Percentiles rank a stretch among this genome's conserved stretches.
phyloP scores from a whole-genome alignment of 1,140 invertebrate species.

The Neodiprion pinetum region DNA sequence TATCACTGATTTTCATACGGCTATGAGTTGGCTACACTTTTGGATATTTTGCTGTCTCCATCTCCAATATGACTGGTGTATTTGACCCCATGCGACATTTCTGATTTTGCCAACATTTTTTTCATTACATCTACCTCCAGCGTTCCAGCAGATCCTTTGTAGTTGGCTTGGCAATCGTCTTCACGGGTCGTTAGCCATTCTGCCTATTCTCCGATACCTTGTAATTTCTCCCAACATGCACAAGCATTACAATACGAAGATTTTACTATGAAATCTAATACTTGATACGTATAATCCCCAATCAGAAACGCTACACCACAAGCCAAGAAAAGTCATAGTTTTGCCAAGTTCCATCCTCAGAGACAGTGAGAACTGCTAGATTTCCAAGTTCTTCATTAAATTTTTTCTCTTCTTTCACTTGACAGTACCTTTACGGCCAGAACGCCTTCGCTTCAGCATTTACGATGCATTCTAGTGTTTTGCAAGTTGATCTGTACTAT shows the following conservation, averaged over 20 bases:
- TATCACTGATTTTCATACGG: constrained; percentile 17
- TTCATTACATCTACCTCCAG: constrained; percentile 17
- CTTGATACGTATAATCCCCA: background rate
- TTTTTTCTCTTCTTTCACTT: too few species aligned
- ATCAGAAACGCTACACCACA: background rate
- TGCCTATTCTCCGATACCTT: background rate
- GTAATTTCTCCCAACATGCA: background rate
- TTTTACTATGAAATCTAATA: background rate
- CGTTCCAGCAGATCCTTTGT: constrained; percentile 18
- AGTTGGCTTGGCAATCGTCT: background rate
- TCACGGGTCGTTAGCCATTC: constrained; percentile 12
- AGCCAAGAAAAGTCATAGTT: too few species aligned
- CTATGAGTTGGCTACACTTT: constrained; percentile 19
- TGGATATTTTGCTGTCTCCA: constrained; percentile 34
- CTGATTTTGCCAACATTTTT: constrained; percentile 17
- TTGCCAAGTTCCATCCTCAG: too few species aligned
- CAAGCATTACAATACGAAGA: background rate
- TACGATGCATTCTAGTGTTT: too few species aligned
- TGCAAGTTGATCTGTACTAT: too few species aligned
- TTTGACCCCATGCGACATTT: background rate
- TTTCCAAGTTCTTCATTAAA: too few species aligned
- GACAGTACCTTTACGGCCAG: too few species aligned
- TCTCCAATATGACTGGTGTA: constrained; percentile 31
- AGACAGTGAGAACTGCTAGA: too few species aligned
- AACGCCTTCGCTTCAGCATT: too few species aligned